Percentiles rank a stretch among this genome's conserved stretches.
phyloP scores from a whole-genome alignment of 2,797 vertebrate genomes.

The Benthosema pterotum region DNA sequence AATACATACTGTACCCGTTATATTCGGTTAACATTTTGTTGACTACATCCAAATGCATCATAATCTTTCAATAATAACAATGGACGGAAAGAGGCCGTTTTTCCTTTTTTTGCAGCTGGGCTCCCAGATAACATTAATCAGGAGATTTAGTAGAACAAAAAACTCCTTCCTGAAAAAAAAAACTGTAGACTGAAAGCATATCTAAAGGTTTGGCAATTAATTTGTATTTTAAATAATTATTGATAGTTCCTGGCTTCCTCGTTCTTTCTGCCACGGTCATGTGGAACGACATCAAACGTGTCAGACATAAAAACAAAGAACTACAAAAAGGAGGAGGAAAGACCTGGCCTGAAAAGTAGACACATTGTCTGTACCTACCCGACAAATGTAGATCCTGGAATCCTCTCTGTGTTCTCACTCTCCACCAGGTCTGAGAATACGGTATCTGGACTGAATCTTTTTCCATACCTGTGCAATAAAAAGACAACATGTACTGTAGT shows the following conservation, averaged over 20 bases:
- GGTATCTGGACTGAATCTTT: conserved; percentile 88
- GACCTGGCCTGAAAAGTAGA: neutral
- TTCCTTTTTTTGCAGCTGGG: too few relatives aligned
- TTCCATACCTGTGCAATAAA: conserved; percentile 86
- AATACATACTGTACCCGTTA: too few relatives aligned
- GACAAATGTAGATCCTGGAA: conserved; percentile 85
- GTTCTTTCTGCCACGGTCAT: too few relatives aligned
- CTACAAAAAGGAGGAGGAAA: too few relatives aligned
- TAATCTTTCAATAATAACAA: neutral
- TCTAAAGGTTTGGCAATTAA: too few relatives aligned
- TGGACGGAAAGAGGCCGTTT: too few relatives aligned
- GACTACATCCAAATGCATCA: neutral
- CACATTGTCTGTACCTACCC: conserved; percentile 45
- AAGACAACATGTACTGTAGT: conserved; percentile 9
- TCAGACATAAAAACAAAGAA: too few relatives aligned
- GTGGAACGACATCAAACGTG: too few relatives aligned
- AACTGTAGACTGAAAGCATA: too few relatives aligned
- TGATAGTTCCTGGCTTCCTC: too few relatives aligned
- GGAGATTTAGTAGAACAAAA: too few relatives aligned
- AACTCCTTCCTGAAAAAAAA: neutral
- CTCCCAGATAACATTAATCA: neutral
- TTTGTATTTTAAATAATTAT: too few relatives aligned
- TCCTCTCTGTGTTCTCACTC: conserved; percentile 87
- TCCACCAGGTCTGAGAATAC: conserved; percentile 87
- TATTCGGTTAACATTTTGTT: neutral